These are phyloP conservation scores for Spea bombifrons DNA, from an alignment of 2,113 vertebrate species.

Conservation along the genomic window DNA sequence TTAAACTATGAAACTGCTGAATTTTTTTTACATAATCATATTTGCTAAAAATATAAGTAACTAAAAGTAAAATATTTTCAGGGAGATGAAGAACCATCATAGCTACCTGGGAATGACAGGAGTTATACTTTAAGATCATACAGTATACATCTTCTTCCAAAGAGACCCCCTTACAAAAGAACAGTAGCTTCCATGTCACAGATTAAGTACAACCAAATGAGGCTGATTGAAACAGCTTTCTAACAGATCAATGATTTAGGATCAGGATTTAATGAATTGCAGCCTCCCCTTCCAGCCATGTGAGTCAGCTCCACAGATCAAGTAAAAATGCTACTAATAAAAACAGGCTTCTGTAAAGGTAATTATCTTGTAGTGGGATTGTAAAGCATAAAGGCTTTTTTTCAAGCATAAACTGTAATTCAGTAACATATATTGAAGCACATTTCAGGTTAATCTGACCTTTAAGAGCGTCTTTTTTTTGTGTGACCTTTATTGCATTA, in stretches of 20 bases:
- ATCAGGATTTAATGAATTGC: constrained; percentile 56
- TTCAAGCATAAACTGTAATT: constrained; percentile 52
- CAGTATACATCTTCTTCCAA: background rate
- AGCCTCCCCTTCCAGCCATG: constrained; percentile 53
- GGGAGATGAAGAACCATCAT: too few species aligned
- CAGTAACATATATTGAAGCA: constrained; percentile 51
- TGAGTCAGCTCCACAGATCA: constrained; percentile 57
- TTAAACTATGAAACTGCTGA: too few species aligned
- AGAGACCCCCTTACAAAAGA: constrained; percentile 26
- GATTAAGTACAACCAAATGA: constrained; percentile 55
- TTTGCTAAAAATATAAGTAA: too few species aligned
- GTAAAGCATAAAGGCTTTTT: constrained; percentile 56
- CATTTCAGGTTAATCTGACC: constrained; percentile 45
- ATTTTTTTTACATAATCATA: too few species aligned
- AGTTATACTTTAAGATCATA: too few species aligned
- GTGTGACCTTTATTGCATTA: constrained; percentile 50
- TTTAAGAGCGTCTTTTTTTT: constrained; percentile 45
- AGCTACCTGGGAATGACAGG: too few species aligned
- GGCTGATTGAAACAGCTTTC: constrained; percentile 50
- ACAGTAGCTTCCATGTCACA: constrained; percentile 53
- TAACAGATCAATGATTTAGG: constrained; percentile 53
- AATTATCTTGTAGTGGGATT: constrained; percentile 53
- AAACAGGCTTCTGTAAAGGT: constrained; percentile 55
- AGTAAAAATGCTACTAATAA: constrained; percentile 45
- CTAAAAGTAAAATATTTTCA: too few species aligned